Evolutionary conservation across 2,113 vertebrate species (phyloP), one percentile per base, ranked within the genome.

Genomic region (Eleginops maclovinus): DNA sequence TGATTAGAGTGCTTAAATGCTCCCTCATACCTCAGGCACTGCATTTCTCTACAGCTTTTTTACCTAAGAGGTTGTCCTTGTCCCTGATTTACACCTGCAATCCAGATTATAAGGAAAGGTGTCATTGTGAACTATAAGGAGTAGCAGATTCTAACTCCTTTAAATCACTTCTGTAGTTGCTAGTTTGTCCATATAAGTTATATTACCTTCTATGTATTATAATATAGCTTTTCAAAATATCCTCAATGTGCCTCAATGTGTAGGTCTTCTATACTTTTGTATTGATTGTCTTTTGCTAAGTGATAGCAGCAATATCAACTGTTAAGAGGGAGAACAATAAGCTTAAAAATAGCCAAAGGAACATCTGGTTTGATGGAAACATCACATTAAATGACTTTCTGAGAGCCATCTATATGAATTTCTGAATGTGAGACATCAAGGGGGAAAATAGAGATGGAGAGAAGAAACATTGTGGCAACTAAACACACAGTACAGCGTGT

Each of bases 401-500:
- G 28, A 22, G 65, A 70, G 46, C 24, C 14, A 2, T 24, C 36
- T 13, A n/a, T 41, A n/a, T n/a, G n/a, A n/a, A n/a, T n/a, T n/a
- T n/a, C n/a, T n/a, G n/a, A n/a, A n/a, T n/a, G n/a, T n/a, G n/a
- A n/a, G n/a, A n/a, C n/a, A n/a, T n/a, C n/a, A n/a, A n/a, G n/a
- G n/a, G n/a, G 16, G 11, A 36, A 59, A 31, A 63, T 4, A 19
- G 41, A 56, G 44, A 66, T 11, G 11, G 36, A 61, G 53, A 65
- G 54, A 65, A 49, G n/a, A 43, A 40, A 40, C 17, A 2, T 1
- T 56, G 65, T 47, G 19, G 47, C 17, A 1, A 43, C 50, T 65
- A 53, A 73, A 84, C 46, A 84, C 58, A 87, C 28, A 88, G 14
- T 65, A 66, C 22, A 17, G 11, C 1, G 19, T 51, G 68, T 15